Percentiles rank a stretch among this genome's conserved stretches.
These are phyloP conservation scores for Eristalis intricaria DNA, from an alignment of 2,888 invertebrate genomes.

Conservation along the genomic window DNA sequence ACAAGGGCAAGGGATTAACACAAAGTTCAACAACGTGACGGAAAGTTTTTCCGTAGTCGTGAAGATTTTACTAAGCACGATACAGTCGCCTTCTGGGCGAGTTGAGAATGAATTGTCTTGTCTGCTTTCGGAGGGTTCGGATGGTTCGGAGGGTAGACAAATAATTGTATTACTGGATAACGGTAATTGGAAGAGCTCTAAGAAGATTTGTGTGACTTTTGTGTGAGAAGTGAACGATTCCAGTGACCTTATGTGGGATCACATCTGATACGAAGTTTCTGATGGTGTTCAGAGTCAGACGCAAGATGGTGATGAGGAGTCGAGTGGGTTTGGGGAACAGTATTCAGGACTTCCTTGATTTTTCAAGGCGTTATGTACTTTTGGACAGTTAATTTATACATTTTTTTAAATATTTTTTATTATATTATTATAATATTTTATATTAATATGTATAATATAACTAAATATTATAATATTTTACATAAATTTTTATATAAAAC, in stretches of 20 bases:
- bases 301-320: too few species aligned
- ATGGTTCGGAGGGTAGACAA: slow-evolving; percentile 18
- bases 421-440: too few species aligned
- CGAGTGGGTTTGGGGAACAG: too few species aligned
- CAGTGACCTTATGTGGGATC: not conserved
- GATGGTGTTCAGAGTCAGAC: too few species aligned
- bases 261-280: not conserved
- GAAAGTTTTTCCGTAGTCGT: slow-evolving; percentile 18
- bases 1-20: not conserved
- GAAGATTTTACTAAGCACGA: slow-evolving; percentile 7
- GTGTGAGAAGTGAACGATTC: not conserved
- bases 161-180: slow-evolving; percentile 36
- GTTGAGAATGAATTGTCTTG: not conserved
- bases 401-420: too few species aligned
- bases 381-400: too few species aligned
- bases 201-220: slow-evolving; percentile 2
- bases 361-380: too few species aligned
- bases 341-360: too few species aligned
- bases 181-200: slow-evolving; percentile 4
- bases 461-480: too few species aligned
- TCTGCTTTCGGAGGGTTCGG: not conserved
- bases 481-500: not conserved
- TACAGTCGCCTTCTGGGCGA: not conserved
- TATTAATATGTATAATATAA: too few species aligned
- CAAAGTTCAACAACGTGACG: slow-evolving; percentile 56